These are phyloP conservation scores for Zosterops japonicus DNA, from an alignment of 2,113 vertebrate species.

Conservation along the genomic window DNA sequence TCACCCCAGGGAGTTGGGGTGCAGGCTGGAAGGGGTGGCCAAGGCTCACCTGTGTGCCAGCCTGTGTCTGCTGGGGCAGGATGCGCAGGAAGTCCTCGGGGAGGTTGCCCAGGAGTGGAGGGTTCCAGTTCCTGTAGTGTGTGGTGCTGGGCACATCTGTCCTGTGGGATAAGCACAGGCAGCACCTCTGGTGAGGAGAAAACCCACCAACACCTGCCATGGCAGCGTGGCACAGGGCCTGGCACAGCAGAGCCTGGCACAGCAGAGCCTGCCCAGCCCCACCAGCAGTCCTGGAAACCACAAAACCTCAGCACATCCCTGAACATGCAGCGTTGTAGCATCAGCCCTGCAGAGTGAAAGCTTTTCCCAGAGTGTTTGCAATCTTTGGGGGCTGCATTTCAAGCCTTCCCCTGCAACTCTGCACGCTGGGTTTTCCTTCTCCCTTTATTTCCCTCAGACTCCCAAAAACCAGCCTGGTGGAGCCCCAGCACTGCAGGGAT, in stretches of 20 bases:
- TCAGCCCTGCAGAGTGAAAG: not conserved
- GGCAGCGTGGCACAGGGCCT: not conserved
- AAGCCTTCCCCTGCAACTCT: not conserved
- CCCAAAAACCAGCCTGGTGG: accelerated
- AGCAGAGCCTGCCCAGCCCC: not conserved
- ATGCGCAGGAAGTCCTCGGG: conserved; percentile 95
- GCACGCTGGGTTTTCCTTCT: not conserved
- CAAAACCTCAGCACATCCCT: not conserved
- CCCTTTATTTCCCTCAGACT: not conserved
- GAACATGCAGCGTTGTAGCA: accelerated
- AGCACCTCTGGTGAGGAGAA: not conserved
- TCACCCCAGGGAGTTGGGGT: accelerated
- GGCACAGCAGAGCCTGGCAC: not conserved
- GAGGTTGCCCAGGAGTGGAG: conserved; percentile 89
- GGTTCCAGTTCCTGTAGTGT: conserved; percentile 93
- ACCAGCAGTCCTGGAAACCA: not conserved
- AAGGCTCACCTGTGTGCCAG: conserved; percentile 58
- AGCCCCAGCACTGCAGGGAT: not conserved
- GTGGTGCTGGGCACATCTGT: conserved; percentile 75
- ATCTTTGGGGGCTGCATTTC: not conserved
- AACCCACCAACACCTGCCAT: accelerated
- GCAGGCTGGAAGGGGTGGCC: not conserved
- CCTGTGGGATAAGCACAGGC: conserved; percentile 55
- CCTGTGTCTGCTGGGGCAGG: conserved; percentile 84
- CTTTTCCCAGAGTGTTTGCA: not conserved